Conservation (phyloP, 2,113 vertebrate genomes). For the Cisticola juncidis region DNA sequence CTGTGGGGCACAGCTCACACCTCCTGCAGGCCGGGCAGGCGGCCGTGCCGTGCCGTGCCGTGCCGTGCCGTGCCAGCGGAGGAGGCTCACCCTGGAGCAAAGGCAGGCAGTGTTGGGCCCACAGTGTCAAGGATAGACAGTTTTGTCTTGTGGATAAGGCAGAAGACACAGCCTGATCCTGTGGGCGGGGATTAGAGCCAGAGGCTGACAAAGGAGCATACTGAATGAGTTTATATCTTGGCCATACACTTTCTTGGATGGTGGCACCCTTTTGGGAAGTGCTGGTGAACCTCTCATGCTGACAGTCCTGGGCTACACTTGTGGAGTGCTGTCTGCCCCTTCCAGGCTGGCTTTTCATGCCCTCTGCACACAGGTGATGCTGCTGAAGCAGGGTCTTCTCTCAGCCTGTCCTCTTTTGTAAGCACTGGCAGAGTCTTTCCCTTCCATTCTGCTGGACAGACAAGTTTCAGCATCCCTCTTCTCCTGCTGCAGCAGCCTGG, state of each 20-base stretch:
- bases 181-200: neutral
- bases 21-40: neutral
- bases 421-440: neutral
- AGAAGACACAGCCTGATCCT: neutral
- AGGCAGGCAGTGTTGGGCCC: neutral
- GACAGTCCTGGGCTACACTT: rapidly evolving
- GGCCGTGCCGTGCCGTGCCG: neutral
- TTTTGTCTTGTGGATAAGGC: neutral
- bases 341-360: neutral
- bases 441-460: neutral
- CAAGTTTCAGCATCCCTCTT: neutral
- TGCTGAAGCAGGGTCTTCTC: neutral
- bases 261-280: neutral
- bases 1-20: neutral
- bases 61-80: rapidly evolving
- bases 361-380: neutral
- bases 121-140: neutral
- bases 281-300: neutral
- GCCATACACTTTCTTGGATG: neutral
- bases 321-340: neutral
- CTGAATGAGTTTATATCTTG: neutral
- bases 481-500: neutral
- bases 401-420: neutral
- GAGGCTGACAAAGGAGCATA: neutral
- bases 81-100: neutral